Base-by-base conservation (phyloP, 2,113 vertebrate genomes). In the Carlito syrichta region DNA sequence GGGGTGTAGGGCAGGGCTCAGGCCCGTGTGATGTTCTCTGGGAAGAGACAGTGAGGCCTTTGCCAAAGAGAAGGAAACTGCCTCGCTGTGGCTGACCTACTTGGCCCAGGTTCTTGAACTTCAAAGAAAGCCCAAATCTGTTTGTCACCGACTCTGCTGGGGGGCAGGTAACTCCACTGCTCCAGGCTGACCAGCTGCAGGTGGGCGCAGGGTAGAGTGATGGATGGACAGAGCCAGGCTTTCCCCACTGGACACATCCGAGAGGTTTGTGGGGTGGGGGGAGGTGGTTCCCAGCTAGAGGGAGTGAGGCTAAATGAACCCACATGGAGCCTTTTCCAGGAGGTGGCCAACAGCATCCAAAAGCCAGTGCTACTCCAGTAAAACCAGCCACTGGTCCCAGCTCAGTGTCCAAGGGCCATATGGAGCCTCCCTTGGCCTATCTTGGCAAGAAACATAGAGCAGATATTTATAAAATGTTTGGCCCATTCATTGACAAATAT, bases 281-380 rank as follows among this genome's bases (percentile, higher is more conserved):
- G 27, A 54, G 45, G 40, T 62, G 63, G 60, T 43, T 56, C 58
- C 79, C 38, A 27, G 45, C 69, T 43, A 50, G n/a, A 76, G 10
- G 3, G n/a, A 30, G 48, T 22, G 85, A 58, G 38, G 71, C 27
- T 5, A 76, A 5, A 14, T 3, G 84, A 62, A 54, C 22, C 22
- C 2, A 50, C 40, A 16, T 4, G 68, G n/a, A 35, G 73, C 17
- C 1, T 2, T 45, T 84, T 5, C 30, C 0, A 7, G 3, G 11
- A 69, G 40, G 48, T 5, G 8, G 35, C 45, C 40, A 38, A 0
- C 4, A 2, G 6, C 45, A 8, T 16, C 19, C 40, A 16, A 5
- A 3, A 22, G 77, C n/a, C 69, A 10, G 38, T 3, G 38, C 38
- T 63, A 32, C 56, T 38, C 63, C 1, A 3, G 4, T 10, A 52